Evolutionary conservation across 1,140 invertebrate genomes (phyloP).

Genomic region (Atta cephalotes): DNA sequence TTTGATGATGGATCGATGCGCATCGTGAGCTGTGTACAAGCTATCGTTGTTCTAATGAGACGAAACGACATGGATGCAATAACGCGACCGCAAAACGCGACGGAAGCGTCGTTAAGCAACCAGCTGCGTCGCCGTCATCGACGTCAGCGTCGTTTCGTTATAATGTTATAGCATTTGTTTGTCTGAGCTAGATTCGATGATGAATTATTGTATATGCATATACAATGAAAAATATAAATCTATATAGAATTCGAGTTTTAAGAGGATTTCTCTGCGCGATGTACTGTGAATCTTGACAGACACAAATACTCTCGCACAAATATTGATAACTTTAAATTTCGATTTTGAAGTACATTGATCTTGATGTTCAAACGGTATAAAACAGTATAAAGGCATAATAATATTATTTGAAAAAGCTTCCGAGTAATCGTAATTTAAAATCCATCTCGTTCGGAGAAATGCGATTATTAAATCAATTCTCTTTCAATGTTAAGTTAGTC

Average conservation of each 20-base stretch:
- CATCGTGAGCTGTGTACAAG: conserved; percentile 21
- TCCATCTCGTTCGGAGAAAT: background rate
- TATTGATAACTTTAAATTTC: background rate
- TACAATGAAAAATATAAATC: no score
- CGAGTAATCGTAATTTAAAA: background rate
- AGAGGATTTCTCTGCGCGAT: background rate
- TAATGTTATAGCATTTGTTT: background rate
- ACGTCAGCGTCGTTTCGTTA: conserved; percentile 4
- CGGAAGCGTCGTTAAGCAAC: conserved; percentile 19
- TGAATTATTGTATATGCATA: conserved; percentile 1
- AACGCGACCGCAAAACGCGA: conserved; percentile 34
- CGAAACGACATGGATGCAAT: conserved; percentile 54
- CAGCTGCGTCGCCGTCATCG: background rate
- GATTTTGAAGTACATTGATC: background rate
- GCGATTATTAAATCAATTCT: background rate
- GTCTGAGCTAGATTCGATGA: conserved; percentile 5
- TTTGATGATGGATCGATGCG: conserved; percentile 60
- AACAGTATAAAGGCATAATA: background rate
- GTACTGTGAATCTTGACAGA: background rate
- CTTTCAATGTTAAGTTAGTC: background rate
- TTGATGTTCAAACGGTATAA: background rate
- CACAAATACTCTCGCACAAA: background rate
- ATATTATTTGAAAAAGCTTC: background rate
- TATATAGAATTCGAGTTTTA: background rate
- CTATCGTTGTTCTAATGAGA: conserved; percentile 37